Base-by-base conservation (phyloP, 2,888 invertebrate genomes). In the Synanthedon formicaeformis region DNA sequence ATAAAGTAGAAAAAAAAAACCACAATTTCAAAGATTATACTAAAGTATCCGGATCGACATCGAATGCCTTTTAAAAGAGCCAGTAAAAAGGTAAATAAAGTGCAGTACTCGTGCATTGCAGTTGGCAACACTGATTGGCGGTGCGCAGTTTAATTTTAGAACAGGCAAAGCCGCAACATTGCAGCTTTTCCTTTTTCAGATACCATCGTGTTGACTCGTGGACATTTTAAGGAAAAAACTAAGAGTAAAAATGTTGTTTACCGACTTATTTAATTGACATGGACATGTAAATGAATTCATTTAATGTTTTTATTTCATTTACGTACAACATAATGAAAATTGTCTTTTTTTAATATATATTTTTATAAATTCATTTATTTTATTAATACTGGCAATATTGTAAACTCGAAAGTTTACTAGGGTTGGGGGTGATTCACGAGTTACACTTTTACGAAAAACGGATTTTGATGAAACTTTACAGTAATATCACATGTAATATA, bases 81-180 rank as follows among this genome's bases (percentile, higher is more conserved):
- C 54, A 62, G 59, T 55, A 61, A 64, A 61, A 59, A 60, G 53
- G 51, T 60, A 54, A 56, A 52, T 45, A 56, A 56, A 50, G 49
- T 40, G 53, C 55, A 56, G 59, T 58, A 56, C 57, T 34, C 34
- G 34, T 34, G 55, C n/a, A 49, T 16, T 50, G 54, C 48, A 53
- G 62, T 60, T 61, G 58, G 63, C 62, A 63, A 62, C 62, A 62
- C 65, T 66, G 71, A 67, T 71, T 67, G 70, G 71, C 68, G 68
- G 65, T 67, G 60, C 63, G 60, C 50, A 49, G 59, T 65, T 71
- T 69, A 75, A 75, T 62, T 73, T 71, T 74, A 74, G 74, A 66
- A 61, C 61, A 55, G 62, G 60, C 63, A 60, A 59, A 60, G 62
- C 59, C 63, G 56, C 58, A 55, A 61, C 59, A 58, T 59, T 61